Percentiles rank a stretch among this genome's conserved stretches.
Conservation (phyloP, 2,888 invertebrate species). For the Amphipyra berbera region DNA sequence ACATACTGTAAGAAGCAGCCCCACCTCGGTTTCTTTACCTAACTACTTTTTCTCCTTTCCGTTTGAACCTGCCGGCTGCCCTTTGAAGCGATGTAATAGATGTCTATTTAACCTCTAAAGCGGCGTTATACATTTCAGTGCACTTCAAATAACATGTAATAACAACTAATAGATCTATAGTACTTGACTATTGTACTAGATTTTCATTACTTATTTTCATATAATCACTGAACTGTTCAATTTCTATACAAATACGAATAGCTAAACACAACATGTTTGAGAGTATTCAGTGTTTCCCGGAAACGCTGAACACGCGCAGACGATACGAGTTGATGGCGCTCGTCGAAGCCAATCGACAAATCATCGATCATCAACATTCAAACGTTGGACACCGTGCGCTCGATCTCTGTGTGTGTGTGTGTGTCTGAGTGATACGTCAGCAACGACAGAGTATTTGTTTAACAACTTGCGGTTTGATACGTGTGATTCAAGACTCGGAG, state of each 20-base stretch:
- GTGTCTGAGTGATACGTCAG: background rate
- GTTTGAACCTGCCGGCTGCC: no score
- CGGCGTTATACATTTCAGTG: no score
- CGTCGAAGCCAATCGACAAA: background rate
- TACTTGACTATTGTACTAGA: no score
- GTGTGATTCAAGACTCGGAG: no score
- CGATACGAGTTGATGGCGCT: background rate
- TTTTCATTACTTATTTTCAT: no score
- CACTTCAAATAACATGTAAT: no score
- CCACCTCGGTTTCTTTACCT: no score
- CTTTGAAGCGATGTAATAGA: no score
- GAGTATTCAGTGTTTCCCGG: background rate
- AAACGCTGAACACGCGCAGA: background rate
- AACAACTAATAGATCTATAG: no score
- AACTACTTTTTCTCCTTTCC: no score
- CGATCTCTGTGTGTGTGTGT: background rate
- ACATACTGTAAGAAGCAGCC: no score
- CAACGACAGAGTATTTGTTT: background rate
- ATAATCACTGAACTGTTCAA: background rate
- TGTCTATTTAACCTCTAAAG: no score
- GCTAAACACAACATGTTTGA: background rate
- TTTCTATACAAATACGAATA: background rate
- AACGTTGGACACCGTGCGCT: background rate
- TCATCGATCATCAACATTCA: slow-evolving; percentile 6
- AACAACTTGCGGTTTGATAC: background rate